A percentile compares a stretch with the other conserved stretches of the same genome.
Conservation (phyloP, 2,113 vertebrate species). For the Chaenogobius annularis region DNA sequence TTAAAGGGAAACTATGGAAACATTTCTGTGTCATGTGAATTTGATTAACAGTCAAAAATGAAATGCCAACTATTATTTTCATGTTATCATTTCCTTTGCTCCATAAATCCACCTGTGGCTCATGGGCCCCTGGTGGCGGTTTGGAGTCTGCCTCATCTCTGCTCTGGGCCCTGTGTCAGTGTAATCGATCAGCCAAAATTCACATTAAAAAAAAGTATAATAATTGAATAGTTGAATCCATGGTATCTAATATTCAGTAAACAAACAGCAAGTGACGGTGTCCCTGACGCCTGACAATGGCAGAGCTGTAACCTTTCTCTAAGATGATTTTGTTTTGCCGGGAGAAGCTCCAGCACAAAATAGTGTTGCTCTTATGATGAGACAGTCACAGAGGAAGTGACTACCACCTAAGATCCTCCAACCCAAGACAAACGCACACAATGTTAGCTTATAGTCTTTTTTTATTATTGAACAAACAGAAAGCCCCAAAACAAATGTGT, state of each 20-base stretch:
- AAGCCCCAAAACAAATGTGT: constrained; percentile 43
- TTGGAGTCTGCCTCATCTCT: no score
- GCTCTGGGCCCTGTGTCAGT: no score
- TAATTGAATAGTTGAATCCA: no score
- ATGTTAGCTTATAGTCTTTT: constrained; percentile 41
- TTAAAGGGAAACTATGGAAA: background rate
- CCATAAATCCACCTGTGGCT: no score
- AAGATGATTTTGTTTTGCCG: background rate
- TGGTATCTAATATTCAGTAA: constrained; percentile 22
- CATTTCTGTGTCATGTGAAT: no score
- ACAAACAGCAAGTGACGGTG: constrained; percentile 15
- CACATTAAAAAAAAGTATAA: no score
- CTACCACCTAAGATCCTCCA: background rate
- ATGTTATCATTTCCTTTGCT: no score
- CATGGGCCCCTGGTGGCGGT: no score
- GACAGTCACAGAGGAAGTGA: background rate
- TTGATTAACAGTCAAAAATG: no score
- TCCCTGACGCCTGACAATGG: background rate
- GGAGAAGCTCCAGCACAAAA: background rate
- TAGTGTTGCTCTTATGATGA: background rate
- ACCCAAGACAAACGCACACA: constrained; percentile 10
- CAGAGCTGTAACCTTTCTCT: background rate
- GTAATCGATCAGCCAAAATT: no score
- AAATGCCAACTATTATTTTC: no score
- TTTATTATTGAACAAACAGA: constrained; percentile 64